Evolutionary conservation across 2,113 vertebrate genomes (phyloP), one percentile per base, ranked within the genome.

Genomic region (Merops nubicus): DNA sequence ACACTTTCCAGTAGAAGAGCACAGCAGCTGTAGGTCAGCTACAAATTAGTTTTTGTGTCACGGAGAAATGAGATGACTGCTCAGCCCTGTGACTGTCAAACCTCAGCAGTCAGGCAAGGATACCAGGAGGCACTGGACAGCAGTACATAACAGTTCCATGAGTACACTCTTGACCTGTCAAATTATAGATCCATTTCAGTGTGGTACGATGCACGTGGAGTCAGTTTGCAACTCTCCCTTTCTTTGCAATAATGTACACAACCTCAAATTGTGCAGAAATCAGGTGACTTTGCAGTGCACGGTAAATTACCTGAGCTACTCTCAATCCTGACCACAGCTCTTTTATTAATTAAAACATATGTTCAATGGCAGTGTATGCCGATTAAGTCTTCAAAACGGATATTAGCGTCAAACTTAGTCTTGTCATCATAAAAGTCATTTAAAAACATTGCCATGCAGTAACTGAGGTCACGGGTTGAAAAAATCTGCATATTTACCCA

Each of bases 381-480:
- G 5, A 94, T 96, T 76, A 93, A 89, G 77, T 40, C 90, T 96
- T 96, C 86, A 81, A 93, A 96, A 74, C 85, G 70, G 74, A 47
- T 94, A 89, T 97, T 97, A 95, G 79, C 83, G 94, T 88, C 86
- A 88, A 88, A 87, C 93, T 94, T 91, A 85, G 95, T 88, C 93
- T 91, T 85, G 53, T 94, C 80, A 92, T 94, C 91, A n/a, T 97
- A 97, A 97, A 98, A 98, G 81, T 93, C 29, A 95, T 91, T 95
- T 97, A 84, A 82, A 96, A 92, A 80, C 86, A 86, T 94, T 96
- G 91, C 92, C 85, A 75, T 94, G 93, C 86, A 89, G 88, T 96
- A 91, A 93, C 92, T 91, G 96, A 95, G 89, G 83, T 85, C 97
- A 96, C 93, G 91, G 97, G 94, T 90, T 19, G 5, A 88, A 94